These are phyloP conservation scores for Eupithecia subfuscata DNA, from an alignment of 2,888 invertebrate genomes.

Conservation along the genomic window DNA sequence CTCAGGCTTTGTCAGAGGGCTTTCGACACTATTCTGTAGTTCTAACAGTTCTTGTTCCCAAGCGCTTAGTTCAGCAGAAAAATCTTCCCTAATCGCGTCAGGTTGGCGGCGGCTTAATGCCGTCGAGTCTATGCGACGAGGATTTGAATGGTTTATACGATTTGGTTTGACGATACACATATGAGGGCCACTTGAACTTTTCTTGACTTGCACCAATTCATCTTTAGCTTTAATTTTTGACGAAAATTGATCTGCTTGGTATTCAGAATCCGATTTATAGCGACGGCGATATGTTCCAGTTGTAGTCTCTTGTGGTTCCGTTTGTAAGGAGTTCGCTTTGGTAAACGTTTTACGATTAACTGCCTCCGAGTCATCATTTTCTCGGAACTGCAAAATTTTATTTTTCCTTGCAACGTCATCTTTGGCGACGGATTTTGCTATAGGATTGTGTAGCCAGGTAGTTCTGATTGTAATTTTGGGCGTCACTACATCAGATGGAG, in stretches of 20 bases:
- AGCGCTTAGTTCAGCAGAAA: conserved; percentile 15
- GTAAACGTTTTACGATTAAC: conserved; percentile 5
- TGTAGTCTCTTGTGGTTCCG: not conserved
- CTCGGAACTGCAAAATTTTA: conserved; percentile 10
- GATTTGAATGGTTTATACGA: not conserved
- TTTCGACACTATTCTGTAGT: conserved; percentile 25
- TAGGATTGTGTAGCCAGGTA: not conserved
- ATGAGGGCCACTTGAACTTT: conserved; percentile 14
- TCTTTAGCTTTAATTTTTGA: conserved; percentile 21
- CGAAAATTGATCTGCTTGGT: conserved; percentile 17
- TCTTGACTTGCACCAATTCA: conserved; percentile 21
- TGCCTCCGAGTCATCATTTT: conserved; percentile 6
- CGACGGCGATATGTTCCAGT: conserved; percentile 12
- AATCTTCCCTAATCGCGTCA: conserved; percentile 12
- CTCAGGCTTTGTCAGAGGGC: conserved; percentile 18
- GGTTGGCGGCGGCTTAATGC: conserved; percentile 10
- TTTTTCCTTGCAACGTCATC: conserved; percentile 12
- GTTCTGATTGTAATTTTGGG: not conserved
- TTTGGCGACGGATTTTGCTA: not conserved
- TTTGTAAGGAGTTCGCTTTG: conserved; percentile 1
- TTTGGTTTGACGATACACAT: conserved; percentile 10
- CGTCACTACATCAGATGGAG: conserved; percentile 7
- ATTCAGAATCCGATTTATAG: conserved; percentile 27
- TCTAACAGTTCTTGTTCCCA: conserved; percentile 27
- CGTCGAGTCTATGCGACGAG: not conserved